Base-by-base conservation (phyloP, 2,797 vertebrate genomes). In the Leptoclinus maculatus region DNA sequence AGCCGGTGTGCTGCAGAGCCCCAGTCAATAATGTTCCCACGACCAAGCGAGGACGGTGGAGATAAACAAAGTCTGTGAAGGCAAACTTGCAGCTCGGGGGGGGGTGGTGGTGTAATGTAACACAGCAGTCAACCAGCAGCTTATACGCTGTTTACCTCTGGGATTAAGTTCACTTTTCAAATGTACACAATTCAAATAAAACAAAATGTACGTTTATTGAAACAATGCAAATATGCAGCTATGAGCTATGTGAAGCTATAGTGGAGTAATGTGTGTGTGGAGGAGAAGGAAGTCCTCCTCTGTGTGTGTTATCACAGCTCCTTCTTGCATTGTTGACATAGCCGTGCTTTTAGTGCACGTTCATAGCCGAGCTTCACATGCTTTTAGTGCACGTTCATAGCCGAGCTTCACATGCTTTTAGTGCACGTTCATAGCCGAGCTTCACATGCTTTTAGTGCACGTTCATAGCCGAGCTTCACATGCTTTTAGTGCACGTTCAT, bases 21-120 rank as follows among this genome's bases (percentile, higher is more conserved):
- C 14, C 17, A 66, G 66, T 74, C 8, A 69, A 62, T 13, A 62
- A 53, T 25, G 29, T 90, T 91, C 86, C 76, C 86, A 93, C 16
- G 21, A 45, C 25, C 25, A 29, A 57, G 38, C 16, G 64, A 73
- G 72, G 71, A 39, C 27, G 3, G 7, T n/a, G 0, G 49, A 80
- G 71, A 80, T 83, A 87, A 86, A 87, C 73, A 85, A 3, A 63
- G 62, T 87, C 91, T 49, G 17, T 14, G 14, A 17, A 5, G 16
- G 41, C 41, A 43, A 14, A 17, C 16, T 13, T 43, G 41, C 41
- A 41, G 39, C 36, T 36, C 7, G 34, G 34, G 8, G 34, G 6
- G 41, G 41, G 5, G 41, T 5, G 41, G n/a, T n/a, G 3, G 29
- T 3, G 29, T 4, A 1, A 5, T 45, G 23, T 14, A 51, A 32